A percentile compares a stretch with the other conserved stretches of the same genome.
Conservation (phyloP, 2,113 vertebrate genomes). For the Pseudopodoces humilis region DNA sequence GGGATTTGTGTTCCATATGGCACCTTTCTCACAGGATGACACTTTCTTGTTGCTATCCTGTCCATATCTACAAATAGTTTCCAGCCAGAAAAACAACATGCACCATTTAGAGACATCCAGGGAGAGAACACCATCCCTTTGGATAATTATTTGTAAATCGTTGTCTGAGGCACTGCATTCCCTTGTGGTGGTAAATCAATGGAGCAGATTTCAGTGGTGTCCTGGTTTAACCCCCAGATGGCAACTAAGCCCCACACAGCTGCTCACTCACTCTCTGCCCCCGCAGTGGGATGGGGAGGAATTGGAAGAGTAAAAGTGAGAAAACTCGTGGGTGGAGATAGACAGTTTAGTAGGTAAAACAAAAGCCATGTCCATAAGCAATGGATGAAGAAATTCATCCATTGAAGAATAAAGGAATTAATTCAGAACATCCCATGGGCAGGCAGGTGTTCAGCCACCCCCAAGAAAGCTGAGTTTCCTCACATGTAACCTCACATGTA, state of each 20-base stretch:
- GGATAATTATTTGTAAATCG: neutral
- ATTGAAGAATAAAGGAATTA: neutral
- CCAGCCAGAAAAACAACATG: neutral
- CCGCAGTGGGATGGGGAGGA: neutral
- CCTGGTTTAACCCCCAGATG: neutral
- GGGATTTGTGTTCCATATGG: slow-evolving; percentile 54
- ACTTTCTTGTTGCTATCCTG: neutral
- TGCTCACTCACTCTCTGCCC: neutral
- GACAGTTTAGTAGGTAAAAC: neutral
- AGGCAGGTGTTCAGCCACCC: neutral
- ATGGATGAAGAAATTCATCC: too few species aligned
- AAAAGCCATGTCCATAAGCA: neutral
- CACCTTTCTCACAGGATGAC: slow-evolving; percentile 16
- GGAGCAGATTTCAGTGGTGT: neutral
- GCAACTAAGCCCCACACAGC: neutral
- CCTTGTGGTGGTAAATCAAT: neutral
- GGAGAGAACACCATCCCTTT: neutral
- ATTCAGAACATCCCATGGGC: neutral
- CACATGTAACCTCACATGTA: too few species aligned
- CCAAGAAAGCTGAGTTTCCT: neutral
- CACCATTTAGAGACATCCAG: neutral
- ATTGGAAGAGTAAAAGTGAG: neutral
- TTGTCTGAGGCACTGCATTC: neutral
- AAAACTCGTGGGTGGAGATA: neutral
- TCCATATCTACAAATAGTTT: neutral